phyloP scores from a whole-genome alignment of 2,113 vertebrate species.

The Cheirogaleus medius region DNA sequence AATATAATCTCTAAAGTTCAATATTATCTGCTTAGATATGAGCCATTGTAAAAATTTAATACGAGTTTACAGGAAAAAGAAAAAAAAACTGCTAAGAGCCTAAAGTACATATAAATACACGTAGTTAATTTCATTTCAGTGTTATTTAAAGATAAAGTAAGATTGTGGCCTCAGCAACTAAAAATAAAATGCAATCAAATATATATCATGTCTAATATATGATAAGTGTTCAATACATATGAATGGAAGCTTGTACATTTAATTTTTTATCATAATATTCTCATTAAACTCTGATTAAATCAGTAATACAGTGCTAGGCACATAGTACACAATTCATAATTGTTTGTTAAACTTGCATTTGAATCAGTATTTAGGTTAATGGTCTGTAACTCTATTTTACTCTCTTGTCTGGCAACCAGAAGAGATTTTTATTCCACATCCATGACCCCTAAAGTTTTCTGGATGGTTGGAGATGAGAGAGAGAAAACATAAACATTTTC shows the following conservation, averaged over 20 bases:
- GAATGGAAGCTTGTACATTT: not conserved
- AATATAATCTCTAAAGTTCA: not conserved
- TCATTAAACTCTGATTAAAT: slow-evolving; percentile 5
- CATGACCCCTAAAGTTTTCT: slow-evolving; percentile 58
- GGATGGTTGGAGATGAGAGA: slow-evolving; percentile 53
- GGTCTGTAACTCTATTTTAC: not conserved
- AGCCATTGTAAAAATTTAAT: not conserved
- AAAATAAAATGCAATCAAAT: not conserved
- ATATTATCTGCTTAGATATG: not conserved
- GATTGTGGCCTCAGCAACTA: not conserved
- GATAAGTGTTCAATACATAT: not conserved
- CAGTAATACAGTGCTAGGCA: not conserved
- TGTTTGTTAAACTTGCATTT: slow-evolving; percentile 40
- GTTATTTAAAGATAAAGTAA: not conserved
- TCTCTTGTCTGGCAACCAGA: not conserved
- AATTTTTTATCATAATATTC: not conserved
- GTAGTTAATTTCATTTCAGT: not conserved
- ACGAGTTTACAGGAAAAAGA: not conserved
- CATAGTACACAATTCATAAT: not conserved
- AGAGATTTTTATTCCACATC: not conserved
- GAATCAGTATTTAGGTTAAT: slow-evolving; percentile 46
- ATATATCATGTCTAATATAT: not conserved
- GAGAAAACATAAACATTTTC: slow-evolving; percentile 68
- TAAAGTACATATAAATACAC: not conserved
- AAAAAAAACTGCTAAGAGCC: not conserved